Base-by-base conservation (phyloP, 2,888 invertebrate species). In the Acanthococcus lagerstroemiae region DNA sequence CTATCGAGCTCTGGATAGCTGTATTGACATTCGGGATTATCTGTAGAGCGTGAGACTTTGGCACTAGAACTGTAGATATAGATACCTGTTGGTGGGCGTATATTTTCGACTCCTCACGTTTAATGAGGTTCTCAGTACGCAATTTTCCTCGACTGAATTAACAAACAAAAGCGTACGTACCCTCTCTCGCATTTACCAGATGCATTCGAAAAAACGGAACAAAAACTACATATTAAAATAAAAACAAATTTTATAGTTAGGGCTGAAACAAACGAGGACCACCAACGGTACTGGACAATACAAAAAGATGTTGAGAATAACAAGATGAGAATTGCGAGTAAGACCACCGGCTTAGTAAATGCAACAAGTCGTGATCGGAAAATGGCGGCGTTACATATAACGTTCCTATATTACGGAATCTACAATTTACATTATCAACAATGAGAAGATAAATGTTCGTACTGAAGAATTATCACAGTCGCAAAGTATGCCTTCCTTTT, bases 301-400 rank as follows among this genome's bases (percentile, higher is more conserved):
- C 63, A 52, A 37, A 63, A 63, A 63, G 63, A 63, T 63, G 50
- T 63, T 63, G 37, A 63, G 63, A 63, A 63, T 63, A 63, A 63
- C 63, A 52, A 63, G 63, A 63, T 63, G 63, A 63, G 63, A 63
- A 63, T 63, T 63, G 63, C 63, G 55, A 65, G 55, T 55, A 65
- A 65, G 66, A 66, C 66, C 66, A 66, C 66, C 66, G 56, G 66
- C 66, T 48, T 63, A n/a, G 63, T 52, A 52, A 22, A 63, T 63
- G 63, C 54, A 63, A 37, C 55, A 30, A 66, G 66, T 66, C 66
- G 66, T 66, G 66, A 66, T 66, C 57, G 27, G 50, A 66, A 66
- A 66, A 66, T 66, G 66, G 66, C 66, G 66, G 56, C 56, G 63
- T 63, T 63, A 63, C 63, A 63, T 52, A 63, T 52, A 63, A 54